Base-by-base conservation (phyloP, 92 coral and sea anemone genomes). In the Porites lobata region DNA sequence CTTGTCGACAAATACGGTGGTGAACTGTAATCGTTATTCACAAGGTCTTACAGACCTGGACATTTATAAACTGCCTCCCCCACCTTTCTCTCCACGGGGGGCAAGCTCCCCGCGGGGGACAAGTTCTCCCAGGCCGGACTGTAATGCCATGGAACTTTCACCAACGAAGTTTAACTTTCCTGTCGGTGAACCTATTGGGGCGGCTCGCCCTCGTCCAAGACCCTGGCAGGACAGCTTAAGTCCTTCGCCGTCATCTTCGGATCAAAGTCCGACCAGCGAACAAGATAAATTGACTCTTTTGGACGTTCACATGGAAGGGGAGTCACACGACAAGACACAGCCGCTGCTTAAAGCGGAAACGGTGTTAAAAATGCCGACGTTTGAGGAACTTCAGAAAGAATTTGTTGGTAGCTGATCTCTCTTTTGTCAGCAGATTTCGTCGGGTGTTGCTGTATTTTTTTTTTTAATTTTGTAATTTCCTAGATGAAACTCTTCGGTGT, bases 271-370 rank as follows among this genome's bases (percentile, higher is more conserved):
- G 63, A 83, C 90, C 7, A 87, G 82, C 50, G 91, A 91, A 67
- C 83, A 83, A 68, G 95, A 91, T 29, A 83, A 87, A 69, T 67
- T 93, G 56, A 91, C 96, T 12, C 94, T 95, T 3, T 66, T 95
- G 73, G 98, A 95, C 77, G 90, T 88, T n/a, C 86, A 91, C 69
- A 95, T 75, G 63, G 98, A 93, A 54, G 98, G 96, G 6, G 93
- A 95, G 76, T 84, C 84, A 13, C 77, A 80, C 18, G 98, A 95
- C 85, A 90, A 71, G 21, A 95, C 98, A 2, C 85, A 87, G 57
- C 98, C 98, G n/a, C 89, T 95, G 50, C 85, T 95, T 17, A 91
- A 78, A 32, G 87, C 94, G 58, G 86, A 91, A 20, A 78, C 95
- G 13, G 92, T 82, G 6, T 81, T 80, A 61, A 82, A 86, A 67